Evolutionary conservation across 2,888 invertebrate genomes (phyloP).

Genomic region (Caenorhabditis zanzibari): DNA sequence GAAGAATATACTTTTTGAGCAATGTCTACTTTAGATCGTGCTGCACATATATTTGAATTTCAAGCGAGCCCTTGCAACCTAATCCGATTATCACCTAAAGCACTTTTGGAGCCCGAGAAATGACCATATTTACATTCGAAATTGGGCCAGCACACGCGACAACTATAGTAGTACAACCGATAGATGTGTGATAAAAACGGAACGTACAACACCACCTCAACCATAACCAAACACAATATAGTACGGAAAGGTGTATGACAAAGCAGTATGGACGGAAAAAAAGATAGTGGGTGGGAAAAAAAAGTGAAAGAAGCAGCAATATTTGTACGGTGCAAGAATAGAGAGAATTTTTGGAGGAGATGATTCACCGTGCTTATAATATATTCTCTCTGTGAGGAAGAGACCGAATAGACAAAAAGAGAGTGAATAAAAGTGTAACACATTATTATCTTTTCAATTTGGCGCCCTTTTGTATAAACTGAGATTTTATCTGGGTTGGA

Average conservation of each 20-base stretch:
- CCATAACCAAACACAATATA: slow-evolving; percentile 11
- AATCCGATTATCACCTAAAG: neutral
- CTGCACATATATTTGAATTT: neutral
- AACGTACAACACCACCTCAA: slow-evolving; percentile 29
- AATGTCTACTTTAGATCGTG: neutral
- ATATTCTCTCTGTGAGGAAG: neutral
- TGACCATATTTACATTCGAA: neutral
- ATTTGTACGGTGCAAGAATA: slow-evolving; percentile 45
- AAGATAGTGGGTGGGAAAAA: slow-evolving; percentile 52
- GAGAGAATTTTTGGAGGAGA: slow-evolving; percentile 12
- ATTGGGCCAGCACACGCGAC: neutral
- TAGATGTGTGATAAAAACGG: slow-evolving; percentile 29
- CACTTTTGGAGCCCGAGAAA: neutral
- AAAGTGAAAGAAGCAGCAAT: slow-evolving; percentile 20
- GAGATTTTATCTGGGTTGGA: slow-evolving; percentile 38
- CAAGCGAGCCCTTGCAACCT: neutral
- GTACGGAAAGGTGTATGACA: slow-evolving; percentile 39
- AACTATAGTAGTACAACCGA: slow-evolving; percentile 4
- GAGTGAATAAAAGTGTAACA: slow-evolving; percentile 13
- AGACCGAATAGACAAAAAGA: slow-evolving; percentile 25
- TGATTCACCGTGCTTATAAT: slow-evolving; percentile 38
- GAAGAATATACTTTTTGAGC: too few relatives aligned
- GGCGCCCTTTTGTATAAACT: slow-evolving; percentile 9
- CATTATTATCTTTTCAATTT: neutral
- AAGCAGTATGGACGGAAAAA: slow-evolving; percentile 17